phyloP scores from a whole-genome alignment of 2,113 vertebrate genomes.

The Caranx ignobilis region DNA sequence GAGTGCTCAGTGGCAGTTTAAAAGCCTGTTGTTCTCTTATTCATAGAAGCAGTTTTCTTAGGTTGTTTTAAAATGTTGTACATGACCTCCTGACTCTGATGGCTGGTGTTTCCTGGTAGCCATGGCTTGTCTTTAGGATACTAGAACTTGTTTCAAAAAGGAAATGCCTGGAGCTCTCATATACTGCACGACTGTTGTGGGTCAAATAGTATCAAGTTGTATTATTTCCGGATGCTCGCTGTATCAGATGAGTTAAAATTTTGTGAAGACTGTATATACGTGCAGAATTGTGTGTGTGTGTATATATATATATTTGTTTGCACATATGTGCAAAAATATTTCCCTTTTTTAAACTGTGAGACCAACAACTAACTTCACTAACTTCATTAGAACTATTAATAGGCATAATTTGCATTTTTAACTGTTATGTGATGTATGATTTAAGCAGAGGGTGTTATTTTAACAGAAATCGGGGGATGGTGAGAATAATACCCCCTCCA shows the following conservation, averaged over 20 bases:
- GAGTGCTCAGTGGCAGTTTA: slow-evolving; percentile 70
- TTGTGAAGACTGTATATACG: neutral
- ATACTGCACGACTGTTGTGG: slow-evolving; percentile 39
- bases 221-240: slow-evolving; percentile 11
- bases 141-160: slow-evolving; percentile 41
- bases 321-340: neutral
- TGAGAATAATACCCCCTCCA: slow-evolving; percentile 10
- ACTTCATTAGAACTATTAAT: neutral
- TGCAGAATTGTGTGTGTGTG: neutral
- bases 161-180: slow-evolving; percentile 53
- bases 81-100: slow-evolving; percentile 73
- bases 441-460: slow-evolving; percentile 27
- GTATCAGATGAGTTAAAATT: neutral
- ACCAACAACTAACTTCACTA: no score
- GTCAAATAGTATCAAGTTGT: slow-evolving; percentile 37
- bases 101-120: slow-evolving; percentile 61
- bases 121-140: slow-evolving; percentile 50
- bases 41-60: slow-evolving; percentile 57
- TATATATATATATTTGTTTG: neutral
- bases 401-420: slow-evolving; percentile 1
- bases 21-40: slow-evolving; percentile 75
- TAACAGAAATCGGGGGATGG: slow-evolving; percentile 3
- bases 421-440: neutral
- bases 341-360: neutral
- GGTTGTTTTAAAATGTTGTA: slow-evolving; percentile 56